Percentiles rank a stretch among this genome's conserved stretches.
Conservation (phyloP, 2,888 invertebrate species). For the Microdon myrmicae region DNA sequence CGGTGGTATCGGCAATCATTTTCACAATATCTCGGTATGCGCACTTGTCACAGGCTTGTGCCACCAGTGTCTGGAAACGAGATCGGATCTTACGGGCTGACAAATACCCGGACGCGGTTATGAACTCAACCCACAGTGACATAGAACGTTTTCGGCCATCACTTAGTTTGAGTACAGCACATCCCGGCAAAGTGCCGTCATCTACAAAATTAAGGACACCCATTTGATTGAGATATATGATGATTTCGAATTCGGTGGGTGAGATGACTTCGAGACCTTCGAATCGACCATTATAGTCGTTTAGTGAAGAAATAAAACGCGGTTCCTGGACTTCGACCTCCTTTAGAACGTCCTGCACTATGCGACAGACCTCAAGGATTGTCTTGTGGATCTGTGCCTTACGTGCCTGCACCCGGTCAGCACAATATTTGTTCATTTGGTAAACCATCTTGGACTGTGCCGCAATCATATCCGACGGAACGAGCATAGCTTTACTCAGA, state of each 20-base stretch:
- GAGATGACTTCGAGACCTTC: slow-evolving; percentile 94
- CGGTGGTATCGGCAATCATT: slow-evolving; percentile 95
- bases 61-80: slow-evolving; percentile 89
- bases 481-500: slow-evolving; percentile 74
- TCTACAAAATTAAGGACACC: slow-evolving; percentile 98
- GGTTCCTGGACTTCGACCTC: slow-evolving; percentile 97
- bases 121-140: slow-evolving; percentile 98
- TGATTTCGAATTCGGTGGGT: slow-evolving; percentile 93
- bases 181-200: slow-evolving; percentile 91
- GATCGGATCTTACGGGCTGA: slow-evolving; percentile 96
- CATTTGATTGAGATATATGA: slow-evolving; percentile 97
- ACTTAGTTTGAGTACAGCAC: slow-evolving; percentile 92
- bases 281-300: slow-evolving; percentile 88
- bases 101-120: slow-evolving; percentile 94
- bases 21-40: slow-evolving; percentile 92
- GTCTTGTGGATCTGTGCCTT: slow-evolving; percentile 89
- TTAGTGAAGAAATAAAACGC: slow-evolving; percentile 89
- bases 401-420: slow-evolving; percentile 87
- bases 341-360: slow-evolving; percentile 93
- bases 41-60: slow-evolving; percentile 93
- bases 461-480: slow-evolving; percentile 93
- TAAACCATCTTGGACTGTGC: slow-evolving; percentile 95
- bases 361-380: slow-evolving; percentile 89
- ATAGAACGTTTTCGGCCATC: slow-evolving; percentile 96
- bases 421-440: slow-evolving; percentile 95